Conservation (phyloP, 2,797 vertebrate genomes). For the Cichlasoma orientale region DNA sequence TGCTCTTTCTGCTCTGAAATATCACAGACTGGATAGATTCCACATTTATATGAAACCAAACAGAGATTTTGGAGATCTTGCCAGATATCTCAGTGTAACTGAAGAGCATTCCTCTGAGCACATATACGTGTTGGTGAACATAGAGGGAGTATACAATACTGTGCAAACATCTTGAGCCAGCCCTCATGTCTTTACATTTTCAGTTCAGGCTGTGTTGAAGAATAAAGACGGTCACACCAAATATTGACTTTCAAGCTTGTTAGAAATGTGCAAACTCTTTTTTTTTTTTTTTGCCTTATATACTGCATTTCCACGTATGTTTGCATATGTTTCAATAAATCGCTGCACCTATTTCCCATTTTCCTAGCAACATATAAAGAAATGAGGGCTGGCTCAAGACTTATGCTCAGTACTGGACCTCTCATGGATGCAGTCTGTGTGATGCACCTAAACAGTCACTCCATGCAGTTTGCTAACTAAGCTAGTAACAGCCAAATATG, state of each 20-base stretch:
- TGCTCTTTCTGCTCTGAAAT: neutral
- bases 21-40: conserved; percentile 24
- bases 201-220: neutral
- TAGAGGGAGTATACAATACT: neutral
- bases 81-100: neutral
- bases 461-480: no score
- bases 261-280: no score
- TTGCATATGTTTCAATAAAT: no score
- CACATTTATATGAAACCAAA: conserved; percentile 16
- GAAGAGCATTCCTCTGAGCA: neutral
- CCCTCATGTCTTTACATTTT: neutral
- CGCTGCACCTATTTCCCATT: no score
- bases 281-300: no score
- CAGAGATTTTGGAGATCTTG: neutral
- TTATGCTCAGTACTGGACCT: neutral
- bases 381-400: neutral
- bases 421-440: no score
- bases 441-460: no score
- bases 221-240: no score
- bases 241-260: no score
- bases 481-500: no score
- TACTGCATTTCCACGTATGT: no score
- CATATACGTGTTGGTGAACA: neutral
- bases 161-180: neutral
- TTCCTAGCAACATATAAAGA: neutral